A percentile compares a stretch with the other conserved stretches of the same genome.
phyloP scores from a whole-genome alignment of 2,797 vertebrate genomes.

The Glyptemys insculpta region DNA sequence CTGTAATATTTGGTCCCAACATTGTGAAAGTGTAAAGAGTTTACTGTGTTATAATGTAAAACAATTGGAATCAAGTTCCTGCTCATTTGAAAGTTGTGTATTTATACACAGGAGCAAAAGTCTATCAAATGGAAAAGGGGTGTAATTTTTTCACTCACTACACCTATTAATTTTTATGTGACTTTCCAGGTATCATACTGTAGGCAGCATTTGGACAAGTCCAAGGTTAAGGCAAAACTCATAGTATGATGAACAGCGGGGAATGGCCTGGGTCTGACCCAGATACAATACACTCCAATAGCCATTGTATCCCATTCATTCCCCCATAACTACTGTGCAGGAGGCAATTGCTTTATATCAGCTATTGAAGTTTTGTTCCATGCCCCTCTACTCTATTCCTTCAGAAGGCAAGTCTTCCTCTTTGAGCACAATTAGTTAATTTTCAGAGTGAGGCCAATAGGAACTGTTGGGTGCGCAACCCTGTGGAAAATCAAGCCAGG shows the following conservation, averaged over 20 bases:
- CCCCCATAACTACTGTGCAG: neutral
- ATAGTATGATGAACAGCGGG: neutral
- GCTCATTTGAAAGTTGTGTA: neutral
- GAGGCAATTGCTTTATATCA: neutral
- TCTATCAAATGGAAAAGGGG: neutral
- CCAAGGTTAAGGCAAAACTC: neutral
- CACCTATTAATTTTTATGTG: neutral
- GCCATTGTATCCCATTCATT: neutral
- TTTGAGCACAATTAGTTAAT: neutral
- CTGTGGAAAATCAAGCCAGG: neutral
- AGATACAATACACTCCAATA: neutral
- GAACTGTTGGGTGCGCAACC: neutral
- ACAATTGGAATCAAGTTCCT: neutral
- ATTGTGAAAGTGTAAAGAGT: neutral
- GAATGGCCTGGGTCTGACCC: neutral
- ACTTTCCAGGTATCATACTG: neutral
- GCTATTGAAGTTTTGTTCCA: neutral
- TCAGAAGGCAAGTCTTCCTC: neutral
- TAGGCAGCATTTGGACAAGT: neutral
- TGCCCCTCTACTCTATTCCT: neutral
- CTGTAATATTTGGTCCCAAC: neutral
- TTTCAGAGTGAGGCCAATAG: neutral
- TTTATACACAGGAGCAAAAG: neutral
- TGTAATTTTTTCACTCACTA: neutral
- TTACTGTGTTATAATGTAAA: neutral